Evolutionary conservation across 2,113 vertebrate species (phyloP).

Genomic region (Machaerirhynchus nigripectus): DNA sequence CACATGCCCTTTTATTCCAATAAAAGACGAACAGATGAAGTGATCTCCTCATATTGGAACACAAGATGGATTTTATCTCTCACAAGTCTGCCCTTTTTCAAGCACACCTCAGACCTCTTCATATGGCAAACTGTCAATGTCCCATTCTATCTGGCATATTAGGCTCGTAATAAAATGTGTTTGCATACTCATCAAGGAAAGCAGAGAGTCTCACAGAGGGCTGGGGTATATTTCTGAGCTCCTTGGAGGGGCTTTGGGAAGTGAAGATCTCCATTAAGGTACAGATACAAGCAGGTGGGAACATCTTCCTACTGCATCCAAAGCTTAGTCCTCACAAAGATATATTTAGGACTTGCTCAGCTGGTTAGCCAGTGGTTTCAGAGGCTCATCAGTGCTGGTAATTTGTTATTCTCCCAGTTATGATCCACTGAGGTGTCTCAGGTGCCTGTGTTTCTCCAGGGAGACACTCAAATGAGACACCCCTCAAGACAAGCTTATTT

Average conservation of each 20-base stretch:
- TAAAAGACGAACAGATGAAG: not conserved
- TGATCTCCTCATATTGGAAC: not conserved
- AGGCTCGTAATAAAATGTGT: not conserved
- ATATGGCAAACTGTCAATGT: not conserved
- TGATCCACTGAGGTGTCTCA: not conserved
- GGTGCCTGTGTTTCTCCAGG: not conserved
- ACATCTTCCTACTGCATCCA: not conserved
- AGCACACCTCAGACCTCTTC: not conserved
- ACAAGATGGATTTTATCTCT: not conserved
- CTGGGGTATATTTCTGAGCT: not conserved
- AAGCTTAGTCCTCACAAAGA: not conserved
- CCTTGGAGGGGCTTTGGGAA: not conserved
- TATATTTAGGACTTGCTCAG: not conserved
- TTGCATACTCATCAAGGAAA: not conserved
- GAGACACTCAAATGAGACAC: not conserved
- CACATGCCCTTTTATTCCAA: slow-evolving; percentile 19
- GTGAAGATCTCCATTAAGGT: not conserved
- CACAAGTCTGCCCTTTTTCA: not conserved
- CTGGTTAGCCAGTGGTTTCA: not conserved
- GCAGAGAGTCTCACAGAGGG: not conserved
- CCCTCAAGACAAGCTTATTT: accelerated
- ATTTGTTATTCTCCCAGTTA: not conserved
- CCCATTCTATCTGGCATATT: not conserved
- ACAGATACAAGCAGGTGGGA: not conserved
- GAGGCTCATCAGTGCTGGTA: not conserved